These are phyloP conservation scores for Drepanosiphum platanoidis DNA, from an alignment of 2,888 invertebrate genomes.

Conservation along the genomic window DNA sequence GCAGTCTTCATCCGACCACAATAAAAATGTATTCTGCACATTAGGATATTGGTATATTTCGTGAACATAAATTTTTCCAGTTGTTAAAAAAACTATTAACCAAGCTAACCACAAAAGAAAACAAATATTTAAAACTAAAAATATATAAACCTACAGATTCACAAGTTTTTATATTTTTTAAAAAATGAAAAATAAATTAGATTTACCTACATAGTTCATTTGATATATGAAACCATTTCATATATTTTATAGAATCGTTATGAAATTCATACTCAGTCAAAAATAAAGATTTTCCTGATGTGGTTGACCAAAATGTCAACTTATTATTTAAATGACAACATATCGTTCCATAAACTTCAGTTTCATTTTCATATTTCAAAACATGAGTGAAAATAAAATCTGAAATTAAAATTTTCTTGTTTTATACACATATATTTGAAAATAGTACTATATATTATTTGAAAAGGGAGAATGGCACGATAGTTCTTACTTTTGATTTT, in stretches of 20 bases:
- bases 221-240: conserved; percentile 53
- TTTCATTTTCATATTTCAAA: conserved; percentile 25
- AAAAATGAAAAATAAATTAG: neutral
- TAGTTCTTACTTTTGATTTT: conserved; percentile 48
- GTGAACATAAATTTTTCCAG: conserved; percentile 57
- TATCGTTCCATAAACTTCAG: conserved; percentile 44
- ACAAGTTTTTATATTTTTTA: neutral
- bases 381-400: conserved; percentile 50
- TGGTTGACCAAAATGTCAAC: conserved; percentile 55
- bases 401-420: conserved; percentile 1
- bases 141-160: too few species aligned
- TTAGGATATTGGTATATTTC: conserved; percentile 49
- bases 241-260: conserved; percentile 21
- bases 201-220: conserved; percentile 44
- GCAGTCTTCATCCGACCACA: conserved; percentile 51
- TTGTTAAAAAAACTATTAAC: conserved; percentile 46
- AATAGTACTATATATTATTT: neutral
- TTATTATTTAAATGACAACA: conserved; percentile 53
- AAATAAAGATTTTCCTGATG: conserved; percentile 32
- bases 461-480: neutral
- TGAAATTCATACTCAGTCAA: conserved; percentile 34
- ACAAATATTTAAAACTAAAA: neutral
- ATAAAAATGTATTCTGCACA: conserved; percentile 37
- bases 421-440: too few species aligned
- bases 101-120: conserved; percentile 31